These are phyloP conservation scores for Eurypyga helias DNA, from an alignment of 2,113 vertebrate genomes.

Conservation along the genomic window DNA sequence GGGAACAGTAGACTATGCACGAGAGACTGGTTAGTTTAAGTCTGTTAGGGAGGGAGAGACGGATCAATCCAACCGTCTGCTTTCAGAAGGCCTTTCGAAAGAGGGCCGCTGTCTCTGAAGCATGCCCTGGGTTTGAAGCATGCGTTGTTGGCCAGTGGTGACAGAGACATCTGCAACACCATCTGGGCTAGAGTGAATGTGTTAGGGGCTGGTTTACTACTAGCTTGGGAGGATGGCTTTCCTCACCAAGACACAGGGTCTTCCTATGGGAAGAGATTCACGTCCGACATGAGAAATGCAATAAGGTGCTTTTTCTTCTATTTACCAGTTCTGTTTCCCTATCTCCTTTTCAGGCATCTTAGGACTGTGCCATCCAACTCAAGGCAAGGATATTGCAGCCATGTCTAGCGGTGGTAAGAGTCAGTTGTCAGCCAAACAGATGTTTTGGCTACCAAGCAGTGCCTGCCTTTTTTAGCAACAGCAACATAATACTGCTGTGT, in stretches of 20 bases:
- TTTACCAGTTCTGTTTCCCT: background rate
- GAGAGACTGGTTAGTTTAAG: background rate
- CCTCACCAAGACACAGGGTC: background rate
- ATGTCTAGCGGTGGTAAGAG: background rate
- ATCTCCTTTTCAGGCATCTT: background rate
- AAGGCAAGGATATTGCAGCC: background rate
- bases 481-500: background rate
- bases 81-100: constrained; percentile 4
- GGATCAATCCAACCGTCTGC: background rate
- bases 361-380: background rate
- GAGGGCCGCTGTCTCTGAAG: background rate
- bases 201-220: background rate
- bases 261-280: background rate
- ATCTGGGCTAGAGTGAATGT: background rate
- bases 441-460: background rate
- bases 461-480: background rate
- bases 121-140: background rate
- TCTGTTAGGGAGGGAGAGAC: background rate
- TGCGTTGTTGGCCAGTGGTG: background rate
- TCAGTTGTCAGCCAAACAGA: background rate
- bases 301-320: fast-evolving
- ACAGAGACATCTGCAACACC: background rate
- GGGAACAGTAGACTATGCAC: constrained; percentile 37
- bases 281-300: background rate
- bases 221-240: background rate